Base-by-base conservation (phyloP, 2,888 invertebrate species). In the Gibbula magus region DNA sequence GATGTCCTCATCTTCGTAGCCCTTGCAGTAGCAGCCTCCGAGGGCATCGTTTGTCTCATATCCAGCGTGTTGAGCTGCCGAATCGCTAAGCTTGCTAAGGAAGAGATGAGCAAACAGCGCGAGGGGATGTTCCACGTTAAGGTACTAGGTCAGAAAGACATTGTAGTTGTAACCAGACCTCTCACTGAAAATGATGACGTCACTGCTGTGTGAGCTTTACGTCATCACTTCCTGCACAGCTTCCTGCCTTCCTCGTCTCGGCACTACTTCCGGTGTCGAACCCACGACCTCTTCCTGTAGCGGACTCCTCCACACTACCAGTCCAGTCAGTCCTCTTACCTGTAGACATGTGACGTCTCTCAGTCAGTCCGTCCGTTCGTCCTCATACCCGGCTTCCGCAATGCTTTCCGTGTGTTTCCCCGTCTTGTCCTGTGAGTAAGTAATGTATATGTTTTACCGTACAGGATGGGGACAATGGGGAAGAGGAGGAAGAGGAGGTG, bases 91-190 rank as follows among this genome's bases (percentile, higher is more conserved):
- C 90, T 91, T 39, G 93, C 92, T 54, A 92, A 92, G 80, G 91
- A 92, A 74, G 92, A 92, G 81, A 87, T 91, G 84, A 89, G 88
- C 79, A 90, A 92, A 83, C 90, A 92, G 80, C 83, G 91, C 22
- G 92, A 91, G 75, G 93, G 92, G 22, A 92, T 91, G 86, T 93
- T 93, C 82, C 91, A 92, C 81, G 92, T 93, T 4, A 92, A 92
- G 90, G 91, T 93, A 85, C 88, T 92, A 67, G 92, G 93, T 10
- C 91, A 92, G 81, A 93, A 93, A 85, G 93, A 93, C 84, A 92
- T 93, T 84, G 91, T 92, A 51, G 92, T 93, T 45, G 89, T 92
- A 18, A 90, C 91, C 29, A 86, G 87, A 45, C 89, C 89, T 5
- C 78, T 86, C 18, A 82, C 87, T 20, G 88, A 84, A 18, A 87